Conservation (phyloP, 2,797 vertebrate genomes). For the Onychomys torridus region DNA sequence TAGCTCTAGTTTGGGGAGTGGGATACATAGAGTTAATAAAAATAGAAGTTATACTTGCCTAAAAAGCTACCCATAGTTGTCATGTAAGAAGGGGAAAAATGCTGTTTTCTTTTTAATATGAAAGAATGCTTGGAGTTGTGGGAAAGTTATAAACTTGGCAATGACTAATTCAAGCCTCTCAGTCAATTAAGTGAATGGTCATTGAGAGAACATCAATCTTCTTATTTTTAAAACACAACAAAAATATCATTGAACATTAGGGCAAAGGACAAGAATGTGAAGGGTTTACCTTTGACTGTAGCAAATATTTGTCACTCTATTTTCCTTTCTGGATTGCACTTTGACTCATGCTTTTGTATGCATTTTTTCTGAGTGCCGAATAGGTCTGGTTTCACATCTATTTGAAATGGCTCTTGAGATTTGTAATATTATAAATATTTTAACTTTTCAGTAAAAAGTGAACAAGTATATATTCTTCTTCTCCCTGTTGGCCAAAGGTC, state of each 20-base stretch:
- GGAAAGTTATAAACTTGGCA: slow-evolving; percentile 82
- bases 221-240: slow-evolving; percentile 76
- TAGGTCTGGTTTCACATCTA: slow-evolving; percentile 29
- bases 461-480: neutral
- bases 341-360: slow-evolving; percentile 6
- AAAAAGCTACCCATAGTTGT: slow-evolving; percentile 9
- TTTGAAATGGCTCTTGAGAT: slow-evolving; percentile 38
- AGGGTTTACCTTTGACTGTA: slow-evolving; percentile 78
- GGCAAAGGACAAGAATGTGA: slow-evolving; percentile 83
- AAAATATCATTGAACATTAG: slow-evolving; percentile 82
- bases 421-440: slow-evolving; percentile 36
- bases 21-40: slow-evolving; percentile 60
- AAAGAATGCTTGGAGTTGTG: slow-evolving; percentile 80
- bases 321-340: slow-evolving; percentile 49
- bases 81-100: neutral
- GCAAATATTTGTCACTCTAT: slow-evolving; percentile 69
- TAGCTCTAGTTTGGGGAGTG: slow-evolving; percentile 19
- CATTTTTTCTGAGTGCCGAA: slow-evolving; percentile 37
- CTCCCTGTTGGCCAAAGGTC: neutral
- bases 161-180: slow-evolving; percentile 62
- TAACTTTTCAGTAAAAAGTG: slow-evolving; percentile 30
- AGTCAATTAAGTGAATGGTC: slow-evolving; percentile 77
- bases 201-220: slow-evolving; percentile 75
- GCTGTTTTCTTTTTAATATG: neutral
- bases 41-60: slow-evolving; percentile 22